A percentile compares a stretch with the other conserved stretches of the same genome.
These are phyloP conservation scores for Pholis gunnellus DNA, from an alignment of 2,113 vertebrate genomes.

Conservation along the genomic window DNA sequence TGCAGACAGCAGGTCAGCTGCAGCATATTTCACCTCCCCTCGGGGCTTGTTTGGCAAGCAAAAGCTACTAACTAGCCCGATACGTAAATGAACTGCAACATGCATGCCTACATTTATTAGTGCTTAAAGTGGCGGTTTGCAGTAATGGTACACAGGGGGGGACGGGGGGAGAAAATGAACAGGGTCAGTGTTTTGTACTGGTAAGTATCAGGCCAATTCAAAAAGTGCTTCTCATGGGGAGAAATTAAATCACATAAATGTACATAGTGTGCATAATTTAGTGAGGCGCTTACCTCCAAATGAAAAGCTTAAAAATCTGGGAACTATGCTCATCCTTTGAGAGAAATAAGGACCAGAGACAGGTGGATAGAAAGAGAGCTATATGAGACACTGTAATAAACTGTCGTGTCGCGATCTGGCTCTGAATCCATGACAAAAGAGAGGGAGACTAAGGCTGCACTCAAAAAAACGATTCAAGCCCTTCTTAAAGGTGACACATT, in stretches of 20 bases:
- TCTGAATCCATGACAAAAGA: too few relatives aligned
- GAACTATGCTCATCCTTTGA: neutral
- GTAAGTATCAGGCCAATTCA: neutral
- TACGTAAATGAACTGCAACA: neutral
- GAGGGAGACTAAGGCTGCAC: too few relatives aligned
- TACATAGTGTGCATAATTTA: neutral
- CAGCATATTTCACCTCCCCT: neutral
- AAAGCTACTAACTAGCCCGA: neutral
- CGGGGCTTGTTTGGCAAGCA: conserved; percentile 3
- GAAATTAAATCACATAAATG: conserved; percentile 9
- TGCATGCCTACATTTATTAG: conserved; percentile 25
- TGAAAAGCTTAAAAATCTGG: neutral
- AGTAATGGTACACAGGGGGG: neutral
- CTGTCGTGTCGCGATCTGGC: too few relatives aligned
- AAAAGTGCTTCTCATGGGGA: conserved; percentile 1
- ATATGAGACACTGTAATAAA: neutral
- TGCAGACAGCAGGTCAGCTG: neutral
- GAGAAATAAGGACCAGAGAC: neutral
- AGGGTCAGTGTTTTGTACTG: neutral
- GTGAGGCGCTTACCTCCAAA: neutral
- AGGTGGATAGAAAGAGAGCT: neutral
- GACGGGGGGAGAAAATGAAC: neutral
- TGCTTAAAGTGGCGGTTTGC: conserved; percentile 16
- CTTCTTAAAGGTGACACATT: too few relatives aligned
- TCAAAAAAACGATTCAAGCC: too few relatives aligned